Evolutionary conservation across 2,888 invertebrate species (phyloP).

Genomic region (Pterobdella sp.): DNA sequence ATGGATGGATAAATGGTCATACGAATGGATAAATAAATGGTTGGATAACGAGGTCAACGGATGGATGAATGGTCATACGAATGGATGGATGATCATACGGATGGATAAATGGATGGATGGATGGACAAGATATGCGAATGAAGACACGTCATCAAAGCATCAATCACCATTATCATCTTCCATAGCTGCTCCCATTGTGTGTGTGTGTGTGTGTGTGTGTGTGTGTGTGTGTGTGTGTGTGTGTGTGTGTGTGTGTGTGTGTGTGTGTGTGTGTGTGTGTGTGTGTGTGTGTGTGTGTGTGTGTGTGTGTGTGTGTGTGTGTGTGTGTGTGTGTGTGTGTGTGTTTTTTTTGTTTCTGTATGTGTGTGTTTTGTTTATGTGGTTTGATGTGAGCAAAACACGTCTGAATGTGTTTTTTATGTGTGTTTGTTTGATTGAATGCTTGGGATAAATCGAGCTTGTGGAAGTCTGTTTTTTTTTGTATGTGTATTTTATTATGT

Average conservation of each 20-base stretch:
- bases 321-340: no score
- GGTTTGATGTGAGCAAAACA: no score
- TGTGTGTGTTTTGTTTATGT: no score
- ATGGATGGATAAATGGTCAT: conserved; percentile 9
- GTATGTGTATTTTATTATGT: no score
- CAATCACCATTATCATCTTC: conserved; percentile 2
- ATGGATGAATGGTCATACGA: conserved; percentile 12
- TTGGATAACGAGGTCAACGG: conserved; percentile 1
- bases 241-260: conserved; percentile 8
- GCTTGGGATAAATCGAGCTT: no score
- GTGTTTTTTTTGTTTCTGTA: no score
- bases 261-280: conserved; percentile 5
- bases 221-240: no score
- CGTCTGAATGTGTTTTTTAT: neutral
- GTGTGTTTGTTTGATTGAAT: neutral
- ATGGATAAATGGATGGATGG: conserved; percentile 15
- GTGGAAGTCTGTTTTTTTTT: no score
- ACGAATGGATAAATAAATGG: conserved; percentile 14
- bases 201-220: conserved; percentile 8
- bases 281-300: conserved; percentile 4
- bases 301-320: no score
- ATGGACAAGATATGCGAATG: neutral
- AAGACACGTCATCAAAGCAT: neutral
- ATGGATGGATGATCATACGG: neutral
- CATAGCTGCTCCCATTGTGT: neutral